These are phyloP conservation scores for Microcebus lehilahytsara DNA, from an alignment of 2,113 vertebrate genomes.

Conservation along the genomic window DNA sequence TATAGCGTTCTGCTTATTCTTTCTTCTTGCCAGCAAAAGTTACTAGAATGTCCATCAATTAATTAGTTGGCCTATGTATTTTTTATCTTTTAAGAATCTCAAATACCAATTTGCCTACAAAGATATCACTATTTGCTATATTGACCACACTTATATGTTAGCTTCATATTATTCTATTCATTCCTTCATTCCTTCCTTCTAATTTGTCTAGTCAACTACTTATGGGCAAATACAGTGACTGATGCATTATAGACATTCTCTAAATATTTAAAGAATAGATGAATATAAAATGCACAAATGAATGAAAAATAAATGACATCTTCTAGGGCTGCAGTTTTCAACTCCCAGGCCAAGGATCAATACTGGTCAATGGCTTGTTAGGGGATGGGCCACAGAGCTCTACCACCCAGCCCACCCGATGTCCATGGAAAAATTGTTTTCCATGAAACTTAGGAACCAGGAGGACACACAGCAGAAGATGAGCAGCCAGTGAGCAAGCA, in stretches of 20 bases:
- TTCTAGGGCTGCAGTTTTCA: neutral
- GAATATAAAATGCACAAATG: neutral
- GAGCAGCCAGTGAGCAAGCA: too few species aligned
- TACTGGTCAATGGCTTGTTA: too few species aligned
- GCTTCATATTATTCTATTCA: neutral
- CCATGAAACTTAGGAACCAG: too few species aligned
- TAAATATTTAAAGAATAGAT: neutral
- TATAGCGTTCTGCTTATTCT: neutral
- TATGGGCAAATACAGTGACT: neutral
- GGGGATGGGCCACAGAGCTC: too few species aligned
- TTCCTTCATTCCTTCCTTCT: neutral
- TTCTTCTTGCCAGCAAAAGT: neutral
- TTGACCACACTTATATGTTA: neutral
- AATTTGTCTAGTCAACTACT: neutral
- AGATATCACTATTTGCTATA: neutral
- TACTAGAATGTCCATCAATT: neutral
- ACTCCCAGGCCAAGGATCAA: too few species aligned
- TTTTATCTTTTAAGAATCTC: neutral
- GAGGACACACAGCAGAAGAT: too few species aligned
- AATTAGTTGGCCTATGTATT: neutral
- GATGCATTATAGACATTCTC: neutral
- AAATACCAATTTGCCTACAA: neutral
- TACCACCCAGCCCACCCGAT: accelerated
- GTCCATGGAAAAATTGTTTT: too few species aligned
- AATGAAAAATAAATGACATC: neutral